These are phyloP conservation scores for Penaeus vannamei DNA, from an alignment of 1,140 invertebrate genomes.

Conservation along the genomic window DNA sequence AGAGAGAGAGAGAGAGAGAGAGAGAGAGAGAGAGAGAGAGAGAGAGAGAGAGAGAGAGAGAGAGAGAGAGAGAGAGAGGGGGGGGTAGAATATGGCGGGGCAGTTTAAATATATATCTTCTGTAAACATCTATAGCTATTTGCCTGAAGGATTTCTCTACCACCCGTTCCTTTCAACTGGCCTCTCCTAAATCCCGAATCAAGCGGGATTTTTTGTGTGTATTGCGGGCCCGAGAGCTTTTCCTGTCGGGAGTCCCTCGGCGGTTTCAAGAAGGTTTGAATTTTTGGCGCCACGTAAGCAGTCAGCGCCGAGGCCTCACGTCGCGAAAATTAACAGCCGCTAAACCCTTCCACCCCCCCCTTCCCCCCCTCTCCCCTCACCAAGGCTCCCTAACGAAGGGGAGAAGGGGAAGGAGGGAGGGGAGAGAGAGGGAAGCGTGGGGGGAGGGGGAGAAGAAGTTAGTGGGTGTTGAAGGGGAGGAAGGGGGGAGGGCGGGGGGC, in stretches of 20 bases:
- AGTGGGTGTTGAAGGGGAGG: neutral
- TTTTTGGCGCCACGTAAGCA: neutral
- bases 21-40: neutral
- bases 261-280: too few species aligned
- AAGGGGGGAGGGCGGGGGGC: neutral
- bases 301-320: neutral
- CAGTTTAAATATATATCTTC: conserved; percentile 63
- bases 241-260: neutral
- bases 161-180: conserved; percentile 24
- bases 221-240: conserved; percentile 14
- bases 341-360: neutral
- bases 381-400: neutral
- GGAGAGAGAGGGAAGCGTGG: neutral
- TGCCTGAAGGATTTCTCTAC: conserved; percentile 40
- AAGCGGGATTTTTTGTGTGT: conserved; percentile 26
- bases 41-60: neutral
- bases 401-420: neutral
- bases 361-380: neutral
- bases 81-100: neutral
- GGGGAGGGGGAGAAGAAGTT: neutral
- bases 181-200: conserved; percentile 42
- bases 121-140: conserved; percentile 54
- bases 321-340: neutral
- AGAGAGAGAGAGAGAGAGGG: neutral
- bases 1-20: neutral